Base-by-base conservation (phyloP, 2,797 vertebrate species). In the Okamejei kenojei region DNA sequence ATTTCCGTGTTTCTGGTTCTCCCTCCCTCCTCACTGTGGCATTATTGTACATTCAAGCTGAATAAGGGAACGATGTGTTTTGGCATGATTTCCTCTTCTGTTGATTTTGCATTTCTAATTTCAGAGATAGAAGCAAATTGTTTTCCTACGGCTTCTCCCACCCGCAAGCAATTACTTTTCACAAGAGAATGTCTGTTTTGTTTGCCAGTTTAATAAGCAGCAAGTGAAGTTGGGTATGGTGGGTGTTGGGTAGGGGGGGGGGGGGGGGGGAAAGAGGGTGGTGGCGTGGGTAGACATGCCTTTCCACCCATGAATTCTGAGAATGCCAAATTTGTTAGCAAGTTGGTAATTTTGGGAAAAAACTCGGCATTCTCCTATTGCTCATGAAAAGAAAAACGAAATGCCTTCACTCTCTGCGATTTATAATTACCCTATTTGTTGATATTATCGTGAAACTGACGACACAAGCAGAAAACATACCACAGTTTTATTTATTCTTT, bases 61-160 rank as follows among this genome's bases (percentile, higher is more conserved):
- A 88, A 63, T 32, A 86, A 88, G 15, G n/a, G 84, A 88, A 35
- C 2, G 9, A 68, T 35, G 61, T 35, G 29, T 68, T 86, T 21
- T n/a, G 7, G 82, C 82, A 65, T 86, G 82, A 65, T 86, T 86
- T 63, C 7, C 82, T 63, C 82, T 63, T 35, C n/a, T 88, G n/a
- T 32, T 88, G 7, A 17, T 86, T 86, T 65, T n/a, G 35, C 58
- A 86, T 88, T 88, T 29, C 61, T 88, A 88, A 88, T 88, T 88
- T 32, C 61, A 88, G 61, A 68, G 84, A 68, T 35, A 65, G n/a
- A 68, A 88, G 61, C 61, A 32, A 35, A 68, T 68, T 17, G 1
- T 88, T 88, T 88, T 68, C 7, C 7, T 35, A 68, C n/a, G 32
- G 61, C 29, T 35, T 29, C 17, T 19, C 61, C 80, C 17, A 17